Evolutionary conservation across 1,140 invertebrate species (phyloP).

Genomic region (Bicyclus anynana): DNA sequence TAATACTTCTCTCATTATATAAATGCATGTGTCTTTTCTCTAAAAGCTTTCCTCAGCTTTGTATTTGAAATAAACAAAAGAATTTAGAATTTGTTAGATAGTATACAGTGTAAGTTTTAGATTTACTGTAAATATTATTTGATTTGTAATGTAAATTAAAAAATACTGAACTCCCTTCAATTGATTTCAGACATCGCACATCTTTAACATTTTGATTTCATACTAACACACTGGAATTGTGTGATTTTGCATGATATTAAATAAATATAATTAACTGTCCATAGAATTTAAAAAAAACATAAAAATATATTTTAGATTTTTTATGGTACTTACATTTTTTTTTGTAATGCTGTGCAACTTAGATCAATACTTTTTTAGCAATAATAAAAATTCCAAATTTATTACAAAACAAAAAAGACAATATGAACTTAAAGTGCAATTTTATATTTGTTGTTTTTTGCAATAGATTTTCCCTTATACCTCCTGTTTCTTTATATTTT

Average conservation of each 20-base stretch:
- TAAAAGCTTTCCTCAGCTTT: constrained; percentile 41
- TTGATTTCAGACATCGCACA: constrained; percentile 16
- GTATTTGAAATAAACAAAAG: neutral
- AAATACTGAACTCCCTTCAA: neutral
- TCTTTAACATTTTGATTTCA: constrained; percentile 20
- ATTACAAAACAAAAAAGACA: too few species aligned
- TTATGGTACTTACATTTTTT: neutral
- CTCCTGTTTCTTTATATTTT: too few species aligned
- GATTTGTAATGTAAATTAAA: neutral
- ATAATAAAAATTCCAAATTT: too few species aligned
- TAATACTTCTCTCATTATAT: constrained; percentile 15
- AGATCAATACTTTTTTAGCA: too few species aligned
- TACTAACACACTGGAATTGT: constrained; percentile 21
- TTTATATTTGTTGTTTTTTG: too few species aligned
- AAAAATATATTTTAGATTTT: neutral
- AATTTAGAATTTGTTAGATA: constrained; percentile 10
- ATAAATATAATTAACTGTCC: neutral
- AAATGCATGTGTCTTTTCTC: constrained; percentile 36
- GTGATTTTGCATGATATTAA: constrained; percentile 23
- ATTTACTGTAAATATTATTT: constrained; percentile 3
- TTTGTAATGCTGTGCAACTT: too few species aligned
- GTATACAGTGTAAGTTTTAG: constrained; percentile 15
- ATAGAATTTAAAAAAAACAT: neutral
- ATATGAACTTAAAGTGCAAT: too few species aligned
- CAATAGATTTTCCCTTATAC: too few species aligned